Evolutionary conservation across 2,797 vertebrate genomes (phyloP).

Genomic region (Malurus splendens): DNA sequence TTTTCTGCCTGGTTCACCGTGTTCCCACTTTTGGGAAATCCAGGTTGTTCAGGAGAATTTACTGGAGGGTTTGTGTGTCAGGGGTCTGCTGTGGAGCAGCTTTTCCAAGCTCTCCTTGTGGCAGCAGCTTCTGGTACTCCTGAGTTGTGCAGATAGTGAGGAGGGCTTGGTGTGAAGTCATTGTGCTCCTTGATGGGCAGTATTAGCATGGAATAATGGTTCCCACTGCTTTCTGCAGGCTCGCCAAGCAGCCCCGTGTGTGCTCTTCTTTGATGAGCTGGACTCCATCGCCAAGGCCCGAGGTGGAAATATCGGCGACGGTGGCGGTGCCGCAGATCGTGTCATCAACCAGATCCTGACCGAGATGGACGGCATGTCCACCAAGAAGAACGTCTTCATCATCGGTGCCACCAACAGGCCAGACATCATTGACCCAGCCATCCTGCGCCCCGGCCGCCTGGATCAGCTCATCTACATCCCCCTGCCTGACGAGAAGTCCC

Average conservation of each 20-base stretch:
- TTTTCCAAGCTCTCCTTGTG: neutral
- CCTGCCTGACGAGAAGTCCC: slow-evolving; percentile 82
- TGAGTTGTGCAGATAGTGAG: neutral
- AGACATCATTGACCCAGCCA: slow-evolving; percentile 97
- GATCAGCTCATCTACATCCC: slow-evolving; percentile 29
- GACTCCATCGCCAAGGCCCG: slow-evolving; percentile 6
- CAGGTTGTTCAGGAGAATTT: neutral
- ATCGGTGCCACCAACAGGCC: slow-evolving; percentile 88
- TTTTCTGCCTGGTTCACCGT: neutral
- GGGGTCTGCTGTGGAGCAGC: neutral
- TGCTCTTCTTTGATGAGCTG: slow-evolving; percentile 15
- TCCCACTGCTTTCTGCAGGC: neutral
- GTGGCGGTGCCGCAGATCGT: slow-evolving; percentile 65
- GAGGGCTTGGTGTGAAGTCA: neutral
- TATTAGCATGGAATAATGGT: neutral
- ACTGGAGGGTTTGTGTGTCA: neutral
- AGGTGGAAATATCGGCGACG: neutral
- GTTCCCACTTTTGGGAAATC: neutral
- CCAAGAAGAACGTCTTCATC: slow-evolving; percentile 98
- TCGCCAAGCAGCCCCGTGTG: neutral
- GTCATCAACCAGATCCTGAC: slow-evolving; percentile 98
- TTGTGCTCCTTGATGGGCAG: accelerated
- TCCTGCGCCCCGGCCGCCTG: slow-evolving; percentile 86
- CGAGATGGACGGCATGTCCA: slow-evolving; percentile 97
- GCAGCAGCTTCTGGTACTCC: neutral